Evolutionary conservation across 2,797 vertebrate species (phyloP), one percentile per base, ranked within the genome.

Genomic region (Sardinella longiceps): DNA sequence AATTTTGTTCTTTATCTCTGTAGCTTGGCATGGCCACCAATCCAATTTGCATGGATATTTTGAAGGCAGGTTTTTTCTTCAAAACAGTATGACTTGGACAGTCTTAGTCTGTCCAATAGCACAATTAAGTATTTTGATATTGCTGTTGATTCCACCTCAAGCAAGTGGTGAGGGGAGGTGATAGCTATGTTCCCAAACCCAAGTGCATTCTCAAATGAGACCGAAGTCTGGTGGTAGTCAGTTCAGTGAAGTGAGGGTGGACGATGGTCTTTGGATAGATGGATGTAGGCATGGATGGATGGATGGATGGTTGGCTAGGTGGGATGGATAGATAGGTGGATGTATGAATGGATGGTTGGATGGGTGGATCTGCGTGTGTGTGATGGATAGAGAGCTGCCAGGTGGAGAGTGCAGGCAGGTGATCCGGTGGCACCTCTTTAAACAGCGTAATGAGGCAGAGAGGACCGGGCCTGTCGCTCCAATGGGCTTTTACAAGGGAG

Each of bases 401-500:
- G 30, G 53, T 6, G 33, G 51, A 45, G 56, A 28, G 81, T n/a
- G 53, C n/a, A 90, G 92, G 91, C 93, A 93, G 93, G 93, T 93
- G 93, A 94, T 94, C 92, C 89, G 28, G 83, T 90, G 91, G 70
- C 37, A 37, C 28, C 70, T 94, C 94, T 94, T 94, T 94, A 94
- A 93, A 94, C 92, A 92, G 92, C 90, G 91, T 94, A 94, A 94
- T 94, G 93, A 94, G 90, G 88, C 93, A 90, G 90, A 90, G 90
- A 93, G 92, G 90, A 4, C 45, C 15, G 20, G 70, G 39, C 70
- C 70, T 77, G 56, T 30, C 14, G 53, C 81, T 85, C 81, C 80
- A n/a, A 37, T 85, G 70, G 81, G 25, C 66, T 82, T 85, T 77
- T 58, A 53, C 70, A 70, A 43, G 51, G 45, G 33, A 30, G 46